Base-by-base conservation (phyloP, 2,888 invertebrate species). In the Amaurobius ferox region DNA sequence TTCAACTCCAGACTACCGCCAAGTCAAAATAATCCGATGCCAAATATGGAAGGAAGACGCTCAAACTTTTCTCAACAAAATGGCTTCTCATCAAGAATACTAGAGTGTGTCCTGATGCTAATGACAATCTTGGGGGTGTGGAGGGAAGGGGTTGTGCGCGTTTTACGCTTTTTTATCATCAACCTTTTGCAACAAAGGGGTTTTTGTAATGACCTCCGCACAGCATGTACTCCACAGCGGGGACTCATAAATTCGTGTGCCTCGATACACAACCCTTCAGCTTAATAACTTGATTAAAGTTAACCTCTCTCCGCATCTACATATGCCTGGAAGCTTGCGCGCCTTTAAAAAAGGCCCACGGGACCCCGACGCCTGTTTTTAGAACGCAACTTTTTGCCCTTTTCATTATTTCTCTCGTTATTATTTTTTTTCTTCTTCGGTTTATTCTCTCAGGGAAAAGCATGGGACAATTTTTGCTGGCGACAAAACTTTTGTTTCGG, bases 261-360 rank as follows among this genome's bases (percentile, higher is more conserved):
- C 83, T 71, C 64, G 32, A 76, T 76, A 83, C 39, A 35, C 62
- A 72, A 79, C 70, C 81, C 70, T 68, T 81, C 81, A 23, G 62
- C 83, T 83, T 83, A 83, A 83, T 83, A 83, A 83, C 83, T 83
- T 83, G 83, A 83, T 83, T 83, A 83, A 83, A 83, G 83, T 83
- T 77, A 83, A 83, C 77, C 83, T 83, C 83, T 28, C 64, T 28
- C 23, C 83, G 77, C 77, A 83, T 83, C 83, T 83, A 77, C 83
- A 83, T 83, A 83, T 19, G 39, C 16, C 39, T 26, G 68, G 35
- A 66, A 80, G 32, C 68, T 29, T 79, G 71, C 79, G 44, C 81
- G 81, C 83, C 77, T 83, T 83, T 83, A 83, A 83, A 83, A 77
- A 83, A 83, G 83, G 83, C 83, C 83, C 83, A 77, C 55, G 83